Base-by-base conservation (phyloP, 2,888 invertebrate species). In the Acrocyrtus sp. region DNA sequence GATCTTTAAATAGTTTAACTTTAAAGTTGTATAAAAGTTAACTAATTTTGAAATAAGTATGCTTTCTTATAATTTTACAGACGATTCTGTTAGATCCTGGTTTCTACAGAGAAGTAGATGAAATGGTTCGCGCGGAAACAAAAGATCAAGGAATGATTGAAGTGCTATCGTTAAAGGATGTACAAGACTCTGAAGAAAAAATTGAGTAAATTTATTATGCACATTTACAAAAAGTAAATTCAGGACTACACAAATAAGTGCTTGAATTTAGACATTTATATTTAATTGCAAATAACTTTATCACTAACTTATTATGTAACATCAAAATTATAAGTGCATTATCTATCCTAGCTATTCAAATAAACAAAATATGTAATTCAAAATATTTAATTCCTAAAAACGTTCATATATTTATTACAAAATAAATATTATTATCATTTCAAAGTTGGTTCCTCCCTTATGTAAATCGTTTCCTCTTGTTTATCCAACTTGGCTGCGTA, bases 161-260 rank as follows among this genome's bases (percentile, higher is more conserved):
- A 86, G 88, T 98, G 58, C 84, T 98, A 2, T 94, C 92, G 83
- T 88, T 97, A 72, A 98, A 97, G 84, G 96, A 98, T 87, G 90
- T 96, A 82, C 89, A 90, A 10, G 93, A 95, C 85, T 94, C 91
- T 24, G 95, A 96, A 82, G 94, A 96, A 85, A 84, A 90, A 57
- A 86, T 92, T 73, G 87, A 87, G 79, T 87, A 83, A 84, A 22
- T 26, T 24, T 29, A 43, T 53, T 12, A 19, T 21, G 17, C 12
- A 12, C 47, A 21, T 48, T 4, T n/a, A n/a, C n/a, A n/a, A n/a
- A 48, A n/a, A 51, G 26, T 26, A 51, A 51, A 51, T 19, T 39
- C 17, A 54, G 19, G 26, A 27, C 19, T 51, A 34, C 34, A 54
- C 24, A 12, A 39, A 39, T 39, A 39, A 39, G 41, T 12, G 12